phyloP scores from a whole-genome alignment of 2,888 invertebrate species.

The Sminthurinus aureus region DNA sequence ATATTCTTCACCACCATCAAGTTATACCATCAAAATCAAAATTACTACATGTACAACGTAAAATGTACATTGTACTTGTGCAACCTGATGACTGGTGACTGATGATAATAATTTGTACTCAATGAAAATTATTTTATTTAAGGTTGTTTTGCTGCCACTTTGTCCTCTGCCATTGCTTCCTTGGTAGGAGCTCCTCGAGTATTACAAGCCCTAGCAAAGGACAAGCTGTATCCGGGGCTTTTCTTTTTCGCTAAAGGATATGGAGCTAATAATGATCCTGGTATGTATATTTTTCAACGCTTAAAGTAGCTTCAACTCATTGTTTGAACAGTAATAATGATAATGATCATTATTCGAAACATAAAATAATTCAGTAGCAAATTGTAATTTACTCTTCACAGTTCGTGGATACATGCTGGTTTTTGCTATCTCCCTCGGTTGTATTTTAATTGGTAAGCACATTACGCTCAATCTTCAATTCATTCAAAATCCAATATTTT shows the following conservation, averaged over 20 bases:
- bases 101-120: too few species aligned
- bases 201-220: conserved; percentile 67
- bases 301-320: too few species aligned
- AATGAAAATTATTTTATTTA: conserved; percentile 61
- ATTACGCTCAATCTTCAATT: not conserved
- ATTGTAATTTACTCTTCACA: conserved; percentile 69
- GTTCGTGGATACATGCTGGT: conserved; percentile 68
- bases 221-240: conserved; percentile 69
- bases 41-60: not conserved
- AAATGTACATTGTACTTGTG: too few species aligned
- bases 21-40: not conserved
- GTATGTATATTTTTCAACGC: too few species aligned
- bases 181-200: conserved; percentile 69
- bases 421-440: conserved; percentile 67
- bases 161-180: conserved; percentile 71
- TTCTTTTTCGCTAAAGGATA: conserved; percentile 68
- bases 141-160: conserved; percentile 71
- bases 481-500: too few species aligned
- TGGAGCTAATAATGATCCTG: conserved; percentile 62
- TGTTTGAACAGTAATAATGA: too few species aligned
- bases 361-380: too few species aligned
- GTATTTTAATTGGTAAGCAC: conserved; percentile 67
- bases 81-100: too few species aligned
- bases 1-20: too few species aligned
- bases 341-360: too few species aligned